phyloP scores from a whole-genome alignment of 2,888 invertebrate genomes.

The Leucophenga montana region DNA sequence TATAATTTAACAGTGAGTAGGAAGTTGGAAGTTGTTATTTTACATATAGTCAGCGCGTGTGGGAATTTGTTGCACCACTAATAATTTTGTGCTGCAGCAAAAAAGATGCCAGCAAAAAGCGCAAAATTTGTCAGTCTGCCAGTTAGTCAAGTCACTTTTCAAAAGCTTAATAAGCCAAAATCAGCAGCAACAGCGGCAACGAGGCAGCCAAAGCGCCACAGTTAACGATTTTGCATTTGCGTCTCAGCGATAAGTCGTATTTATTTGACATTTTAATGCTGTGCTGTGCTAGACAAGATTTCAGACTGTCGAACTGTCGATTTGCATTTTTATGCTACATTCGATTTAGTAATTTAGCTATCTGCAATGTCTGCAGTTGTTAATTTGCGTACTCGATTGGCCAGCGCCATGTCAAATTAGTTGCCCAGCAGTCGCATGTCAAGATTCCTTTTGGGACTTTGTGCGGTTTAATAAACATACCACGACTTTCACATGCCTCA shows the following conservation, averaged over 20 bases:
- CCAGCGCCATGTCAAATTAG: not conserved
- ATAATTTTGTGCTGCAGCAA: too few species aligned
- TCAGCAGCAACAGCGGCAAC: not conserved
- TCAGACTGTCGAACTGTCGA: conserved; percentile 7
- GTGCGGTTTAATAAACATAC: not conserved
- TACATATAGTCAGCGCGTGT: not conserved
- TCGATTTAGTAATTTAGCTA: not conserved
- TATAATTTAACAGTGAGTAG: conserved; percentile 3
- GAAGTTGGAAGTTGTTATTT: not conserved
- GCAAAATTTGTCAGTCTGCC: too few species aligned
- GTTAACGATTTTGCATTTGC: not conserved
- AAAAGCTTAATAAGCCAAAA: conserved; percentile 10
- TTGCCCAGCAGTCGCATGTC: not conserved
- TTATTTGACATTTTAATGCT: conserved; percentile 18
- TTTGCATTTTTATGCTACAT: conserved; percentile 19
- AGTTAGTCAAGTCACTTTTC: not conserved
- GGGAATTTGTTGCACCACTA: conserved; percentile 9
- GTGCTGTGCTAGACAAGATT: not conserved
- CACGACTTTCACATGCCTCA: conserved; percentile 4
- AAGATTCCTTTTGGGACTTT: too few species aligned
- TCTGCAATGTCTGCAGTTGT: not conserved
- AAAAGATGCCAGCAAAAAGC: too few species aligned
- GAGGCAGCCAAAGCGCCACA: not conserved
- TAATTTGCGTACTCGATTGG: conserved; percentile 23
- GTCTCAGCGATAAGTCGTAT: conserved; percentile 7